Percentiles rank a stretch among this genome's conserved stretches.
phyloP scores from a whole-genome alignment of 1,140 invertebrate species.

The Brachionus koreanus region DNA sequence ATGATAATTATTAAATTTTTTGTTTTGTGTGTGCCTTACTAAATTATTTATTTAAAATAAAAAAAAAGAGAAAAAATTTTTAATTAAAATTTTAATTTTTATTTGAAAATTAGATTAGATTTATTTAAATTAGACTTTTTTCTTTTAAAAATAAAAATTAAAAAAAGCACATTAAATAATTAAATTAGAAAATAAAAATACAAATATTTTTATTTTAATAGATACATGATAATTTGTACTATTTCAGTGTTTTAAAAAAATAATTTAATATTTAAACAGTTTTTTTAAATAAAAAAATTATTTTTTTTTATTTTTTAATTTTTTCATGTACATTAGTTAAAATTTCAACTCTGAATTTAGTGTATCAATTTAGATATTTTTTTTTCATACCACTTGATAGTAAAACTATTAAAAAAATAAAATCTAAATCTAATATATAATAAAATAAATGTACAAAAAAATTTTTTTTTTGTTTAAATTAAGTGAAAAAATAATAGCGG shows the following conservation, averaged over 20 bases:
- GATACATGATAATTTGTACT: conserved; percentile 27
- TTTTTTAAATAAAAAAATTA: neutral
- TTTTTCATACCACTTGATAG: too few relatives aligned
- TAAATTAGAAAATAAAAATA: neutral
- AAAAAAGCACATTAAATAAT: neutral
- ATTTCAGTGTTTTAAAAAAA: neutral
- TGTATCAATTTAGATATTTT: too few relatives aligned
- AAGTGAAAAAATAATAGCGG: neutral
- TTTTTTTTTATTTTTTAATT: too few relatives aligned
- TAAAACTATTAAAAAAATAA: too few relatives aligned
- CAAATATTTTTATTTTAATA: neutral
- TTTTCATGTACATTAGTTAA: too few relatives aligned
- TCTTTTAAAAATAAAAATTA: neutral
- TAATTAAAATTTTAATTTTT: neutral
- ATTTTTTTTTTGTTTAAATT: neutral
- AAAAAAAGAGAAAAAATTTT: neutral
- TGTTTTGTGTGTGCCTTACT: neutral
- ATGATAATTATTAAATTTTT: neutral
- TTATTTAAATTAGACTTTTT: neutral
- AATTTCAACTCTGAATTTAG: too few relatives aligned
- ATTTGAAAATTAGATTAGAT: neutral
- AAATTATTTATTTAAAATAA: neutral
- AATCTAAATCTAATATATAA: too few relatives aligned
- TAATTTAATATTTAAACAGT: neutral
- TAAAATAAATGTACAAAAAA: neutral